Evolutionary conservation across 2,888 invertebrate species (phyloP), one percentile per base, ranked within the genome.

Genomic region (Melitaea athalia): DNA sequence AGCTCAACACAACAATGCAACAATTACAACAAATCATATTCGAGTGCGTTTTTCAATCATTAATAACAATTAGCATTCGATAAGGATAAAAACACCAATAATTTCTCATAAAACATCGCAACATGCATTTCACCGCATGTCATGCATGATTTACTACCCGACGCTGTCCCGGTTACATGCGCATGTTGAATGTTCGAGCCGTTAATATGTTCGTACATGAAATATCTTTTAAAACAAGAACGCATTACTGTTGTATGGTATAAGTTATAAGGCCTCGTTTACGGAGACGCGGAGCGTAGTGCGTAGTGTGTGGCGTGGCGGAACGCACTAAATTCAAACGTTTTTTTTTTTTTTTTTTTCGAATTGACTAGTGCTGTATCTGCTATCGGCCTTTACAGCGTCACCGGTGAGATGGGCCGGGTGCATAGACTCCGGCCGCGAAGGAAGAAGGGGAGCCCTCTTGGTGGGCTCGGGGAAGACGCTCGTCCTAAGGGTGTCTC

Each of bases 151-250:
- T 60, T 60, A 68, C 47, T 5, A 59, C 50, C 24, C 24, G 33
- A 59, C 63, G 47, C 53, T 68, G 63, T 68, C 63, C 59, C 63
- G 63, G 52, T 53, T 43, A 52, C 63, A 60, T 63, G 64, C 55
- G 57, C 67, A 59, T 66, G 75, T 61, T 63, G 74, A 76, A 78
- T 74, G 78, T 78, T 76, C 76, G 72, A 74, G 74, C 73, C 71
- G 74, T 77, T 81, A 78, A 81, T 81, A 79, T 76, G 78, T 79
- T 77, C 74, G 74, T 77, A 76, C 78, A 75, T 78, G 78, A 78
- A 78, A 80, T 79, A 79, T 79, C 66, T 75, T 73, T 75, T 75
- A 74, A 77, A 78, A 78, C 75, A 77, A 76, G 75, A 77, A 74
- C 78, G 73, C 73, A 75, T 73, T 74, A 74, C 76, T 75, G 61